A percentile compares a stretch with the other conserved stretches of the same genome.
phyloP scores from a whole-genome alignment of 2,888 invertebrate species.

The Conomelus anceps region DNA sequence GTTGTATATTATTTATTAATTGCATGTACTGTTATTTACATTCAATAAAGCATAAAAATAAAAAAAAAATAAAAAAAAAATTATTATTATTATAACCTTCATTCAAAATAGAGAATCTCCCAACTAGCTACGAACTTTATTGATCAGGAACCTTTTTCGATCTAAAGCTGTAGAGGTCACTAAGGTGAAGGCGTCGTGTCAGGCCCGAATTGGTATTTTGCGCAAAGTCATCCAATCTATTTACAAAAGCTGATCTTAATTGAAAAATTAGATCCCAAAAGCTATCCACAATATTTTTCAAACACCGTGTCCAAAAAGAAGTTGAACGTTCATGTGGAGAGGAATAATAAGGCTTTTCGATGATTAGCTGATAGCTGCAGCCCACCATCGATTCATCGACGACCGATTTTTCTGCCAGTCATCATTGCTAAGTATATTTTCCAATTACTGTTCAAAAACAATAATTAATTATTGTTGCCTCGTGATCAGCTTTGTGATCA shows the following conservation, averaged over 20 bases:
- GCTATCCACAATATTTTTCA: not conserved
- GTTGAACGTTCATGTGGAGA: not conserved
- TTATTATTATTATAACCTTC: too few species aligned
- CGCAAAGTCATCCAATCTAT: not conserved
- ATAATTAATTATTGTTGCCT: conserved; percentile 13
- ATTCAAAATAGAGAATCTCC: not conserved
- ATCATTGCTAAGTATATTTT: not conserved
- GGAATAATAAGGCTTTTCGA: not conserved
- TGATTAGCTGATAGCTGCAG: not conserved
- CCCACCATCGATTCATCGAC: not conserved
- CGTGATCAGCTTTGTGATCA: conserved; percentile 3
- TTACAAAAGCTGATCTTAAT: not conserved
- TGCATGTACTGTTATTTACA: too few species aligned
- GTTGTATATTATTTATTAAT: too few species aligned
- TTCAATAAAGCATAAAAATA: too few species aligned
- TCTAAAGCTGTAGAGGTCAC: not conserved
- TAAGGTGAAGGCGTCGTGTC: not conserved
- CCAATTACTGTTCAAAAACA: conserved; percentile 11
- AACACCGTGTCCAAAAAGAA: not conserved
- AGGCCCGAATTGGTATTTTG: not conserved
- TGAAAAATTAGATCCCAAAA: not conserved
- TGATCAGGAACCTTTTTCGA: not conserved
- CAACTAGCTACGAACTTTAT: not conserved
- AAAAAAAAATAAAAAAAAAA: too few species aligned
- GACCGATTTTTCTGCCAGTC: not conserved